Base-by-base conservation (phyloP, 53 echinoderm and acorn worm genomes). In the Hippasteria phrygiana region DNA sequence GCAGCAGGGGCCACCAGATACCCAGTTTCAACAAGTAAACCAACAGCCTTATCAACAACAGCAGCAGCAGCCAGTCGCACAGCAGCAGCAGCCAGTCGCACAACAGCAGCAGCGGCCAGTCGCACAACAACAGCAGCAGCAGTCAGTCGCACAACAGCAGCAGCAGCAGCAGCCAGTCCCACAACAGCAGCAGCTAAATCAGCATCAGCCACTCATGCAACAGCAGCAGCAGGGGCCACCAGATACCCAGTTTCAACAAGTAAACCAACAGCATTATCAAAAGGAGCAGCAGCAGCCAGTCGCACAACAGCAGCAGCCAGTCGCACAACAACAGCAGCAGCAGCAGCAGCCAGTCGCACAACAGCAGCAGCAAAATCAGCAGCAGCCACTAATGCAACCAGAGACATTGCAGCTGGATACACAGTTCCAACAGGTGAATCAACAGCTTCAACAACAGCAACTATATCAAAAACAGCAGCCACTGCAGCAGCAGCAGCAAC, bases 401-500 rank as follows among this genome's bases (percentile, higher is more conserved):
- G 62, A 38, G n/a, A 20, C 65, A 39, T 40, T 32, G 0, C 53
- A 27, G 24, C 78, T 27, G 5, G 47, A 33, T 45, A 13, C 0
- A 22, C 47, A 9, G 28, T 14, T 10, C 38, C 62, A 47, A 87
- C 11, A 31, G 29, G 14, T 18, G 24, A 51, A 54, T 31, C 55
- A 46, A 27, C 6, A 29, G 26, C 5, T 55, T 20, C 78, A 78
- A 33, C 55, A 45, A n/a, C 51, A 77, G 54, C 77, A 33, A 17
- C 51, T 38, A 16, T 34, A 17, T 1, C 77, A 77, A 77, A 10
- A 77, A 55, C 55, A 77, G 55, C 55, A 32, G 14, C 59, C 51
- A n/a, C 35, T 43, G 20, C 45, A 28, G 8, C 35, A 39, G n/a
- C 40, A 80, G 80, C 89, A 89, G 55, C 78, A 42, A 37, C 27